These are phyloP conservation scores for Poecilobothrus nobilitatus DNA, from an alignment of 2,888 invertebrate species.

Conservation along the genomic window DNA sequence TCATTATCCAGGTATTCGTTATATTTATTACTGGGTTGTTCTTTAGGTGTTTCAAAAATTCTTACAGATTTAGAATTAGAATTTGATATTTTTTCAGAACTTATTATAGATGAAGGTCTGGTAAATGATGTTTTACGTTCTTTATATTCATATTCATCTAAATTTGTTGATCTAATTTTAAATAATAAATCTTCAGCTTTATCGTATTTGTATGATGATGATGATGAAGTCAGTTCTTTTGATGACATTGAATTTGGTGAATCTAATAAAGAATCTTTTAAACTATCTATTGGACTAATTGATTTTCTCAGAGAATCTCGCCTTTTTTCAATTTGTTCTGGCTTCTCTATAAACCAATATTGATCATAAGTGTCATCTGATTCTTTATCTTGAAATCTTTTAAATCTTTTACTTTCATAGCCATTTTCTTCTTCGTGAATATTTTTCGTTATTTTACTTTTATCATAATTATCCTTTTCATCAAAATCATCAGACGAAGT, in stretches of 20 bases:
- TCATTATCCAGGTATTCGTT: not conserved
- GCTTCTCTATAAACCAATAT: not conserved
- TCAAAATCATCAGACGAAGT: not conserved
- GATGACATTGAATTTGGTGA: not conserved
- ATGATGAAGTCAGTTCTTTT: not conserved
- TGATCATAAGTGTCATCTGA: not conserved
- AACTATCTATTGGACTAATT: not conserved
- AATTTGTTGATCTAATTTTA: slow-evolving; percentile 9
- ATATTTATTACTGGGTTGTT: not conserved
- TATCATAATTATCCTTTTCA: not conserved
- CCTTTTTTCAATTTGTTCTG: slow-evolving; percentile 1
- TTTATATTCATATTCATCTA: not conserved
- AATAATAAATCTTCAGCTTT: not conserved
- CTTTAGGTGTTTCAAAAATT: not conserved
- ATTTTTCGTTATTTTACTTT: not conserved
- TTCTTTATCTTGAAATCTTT: not conserved
- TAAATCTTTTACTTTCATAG: not conserved
- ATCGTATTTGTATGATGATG: not conserved
- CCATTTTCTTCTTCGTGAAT: not conserved
- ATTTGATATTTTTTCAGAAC: not conserved
- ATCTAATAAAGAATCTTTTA: not conserved
- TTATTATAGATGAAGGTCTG: not conserved
- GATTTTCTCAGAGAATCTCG: not conserved
- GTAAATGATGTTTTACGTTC: not conserved
- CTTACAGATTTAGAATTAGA: not conserved